Conservation (phyloP, 2,113 vertebrate genomes). For the Brachyhypopomus gauderio region DNA sequence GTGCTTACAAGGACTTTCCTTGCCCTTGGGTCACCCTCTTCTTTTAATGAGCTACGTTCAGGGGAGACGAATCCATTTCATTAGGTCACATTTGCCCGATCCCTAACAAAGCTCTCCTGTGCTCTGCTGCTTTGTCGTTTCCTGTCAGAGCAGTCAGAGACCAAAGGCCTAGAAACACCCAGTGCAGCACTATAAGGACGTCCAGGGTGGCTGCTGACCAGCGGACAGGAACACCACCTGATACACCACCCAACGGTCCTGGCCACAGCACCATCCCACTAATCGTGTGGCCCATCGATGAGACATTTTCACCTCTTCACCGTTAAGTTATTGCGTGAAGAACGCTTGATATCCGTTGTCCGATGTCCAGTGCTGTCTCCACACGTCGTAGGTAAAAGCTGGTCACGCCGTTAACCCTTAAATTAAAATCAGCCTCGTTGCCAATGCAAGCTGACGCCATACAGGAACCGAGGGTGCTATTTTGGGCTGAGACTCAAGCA, state of each 20-base stretch:
- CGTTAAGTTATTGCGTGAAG: background rate
- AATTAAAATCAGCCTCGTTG: background rate
- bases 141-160: slow-evolving; percentile 37
- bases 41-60: slow-evolving; percentile 60
- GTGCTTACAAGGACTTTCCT: slow-evolving; percentile 5
- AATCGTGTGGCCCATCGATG: background rate
- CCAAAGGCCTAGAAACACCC: slow-evolving; percentile 42
- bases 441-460: background rate
- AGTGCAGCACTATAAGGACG: background rate
- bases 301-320: background rate
- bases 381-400: background rate
- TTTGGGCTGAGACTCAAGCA: background rate
- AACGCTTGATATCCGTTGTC: background rate
- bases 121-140: slow-evolving; percentile 47
- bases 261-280: background rate
- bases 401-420: background rate
- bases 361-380: background rate
- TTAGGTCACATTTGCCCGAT: slow-evolving; percentile 55
- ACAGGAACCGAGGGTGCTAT: background rate
- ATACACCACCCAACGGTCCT: background rate
- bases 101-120: slow-evolving; percentile 16
- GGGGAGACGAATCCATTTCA: slow-evolving; percentile 60
- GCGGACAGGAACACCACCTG: no score
- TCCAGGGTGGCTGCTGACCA: background rate
- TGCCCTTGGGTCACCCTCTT: slow-evolving; percentile 28